These are phyloP conservation scores for Seriola rivoliana DNA, from an alignment of 2,113 vertebrate species.

Conservation along the genomic window DNA sequence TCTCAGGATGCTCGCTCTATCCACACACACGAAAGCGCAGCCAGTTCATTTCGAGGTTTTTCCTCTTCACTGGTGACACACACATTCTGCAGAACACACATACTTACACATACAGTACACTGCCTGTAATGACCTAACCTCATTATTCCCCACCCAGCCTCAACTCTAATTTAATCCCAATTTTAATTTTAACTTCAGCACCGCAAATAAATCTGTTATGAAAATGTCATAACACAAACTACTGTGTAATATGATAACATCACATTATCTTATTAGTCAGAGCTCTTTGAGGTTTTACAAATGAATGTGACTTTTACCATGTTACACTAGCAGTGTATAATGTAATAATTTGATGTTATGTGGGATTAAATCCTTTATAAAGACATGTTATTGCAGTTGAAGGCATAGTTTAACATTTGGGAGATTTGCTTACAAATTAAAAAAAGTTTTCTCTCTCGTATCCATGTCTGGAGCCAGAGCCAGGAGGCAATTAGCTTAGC, in stretches of 20 bases:
- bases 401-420: not conserved
- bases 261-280: not conserved
- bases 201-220: not conserved
- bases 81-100: too few relatives aligned
- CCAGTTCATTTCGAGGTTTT: constrained; percentile 21
- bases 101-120: too few relatives aligned
- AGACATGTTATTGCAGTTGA: too few relatives aligned
- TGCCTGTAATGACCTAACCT: not conserved
- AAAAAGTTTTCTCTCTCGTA: too few relatives aligned
- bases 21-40: not conserved
- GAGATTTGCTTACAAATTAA: not conserved
- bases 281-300: not conserved
- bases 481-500: too few relatives aligned
- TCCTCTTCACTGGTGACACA: constrained; percentile 34
- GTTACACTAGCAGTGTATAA: not conserved
- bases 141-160: not conserved
- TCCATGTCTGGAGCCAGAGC: too few relatives aligned
- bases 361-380: not conserved
- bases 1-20: not conserved
- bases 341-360: not conserved
- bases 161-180: not conserved
- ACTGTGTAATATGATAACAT: not conserved
- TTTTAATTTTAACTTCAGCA: not conserved
- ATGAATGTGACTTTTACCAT: not conserved
- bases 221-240: not conserved